Evolutionary conservation across 2,888 invertebrate species (phyloP), one percentile per base, ranked within the genome.

Genomic region (Maniola hyperantus): DNA sequence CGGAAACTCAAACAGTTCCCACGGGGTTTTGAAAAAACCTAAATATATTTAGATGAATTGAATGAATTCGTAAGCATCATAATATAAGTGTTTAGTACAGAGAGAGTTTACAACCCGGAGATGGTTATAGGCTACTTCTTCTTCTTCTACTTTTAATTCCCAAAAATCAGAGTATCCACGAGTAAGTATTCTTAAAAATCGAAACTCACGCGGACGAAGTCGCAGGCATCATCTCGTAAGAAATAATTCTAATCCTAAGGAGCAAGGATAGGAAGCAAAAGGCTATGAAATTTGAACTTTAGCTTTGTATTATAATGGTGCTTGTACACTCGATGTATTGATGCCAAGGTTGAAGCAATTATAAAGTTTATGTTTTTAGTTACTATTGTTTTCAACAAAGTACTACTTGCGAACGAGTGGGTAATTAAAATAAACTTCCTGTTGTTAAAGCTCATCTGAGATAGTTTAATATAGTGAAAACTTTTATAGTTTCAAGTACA

Each of bases 301-400:
- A 46, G 6, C 7, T 6, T 46, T 46, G 5, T 15, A 15, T 15
- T 15, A 6, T n/a, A n/a, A 15, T 46, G 4, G 15, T 15, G 7
- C 7, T 15, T 46, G 2, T 6, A 46, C 26, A 4, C 15, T 15
- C 46, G 6, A 46, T 15, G 15, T 46, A 15, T 46, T 6, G 46
- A n/a, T 46, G n/a, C 46, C 46, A 15, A 46, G 15, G 7, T 46
- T 7, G 15, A 46, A 46, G 46, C 13, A 46, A 7, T 46, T n/a
- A 15, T 15, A n/a, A 46, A 46, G n/a, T 46, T 46, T 46, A 46
- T n/a, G 39, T 46, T 46, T 46, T 46, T 46, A 46, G 15, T 46
- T 46, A 46, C 39, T 46, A 7, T 7, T 46, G 15, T 46, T 46
- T n/a, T 46, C n/a, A 46, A 46, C 7, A 46, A 15, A 39, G 10